Percentiles rank a stretch among this genome's conserved stretches.
These are phyloP conservation scores for Eumacrocentrus americanus DNA, from an alignment of 2,888 invertebrate genomes.

Conservation along the genomic window DNA sequence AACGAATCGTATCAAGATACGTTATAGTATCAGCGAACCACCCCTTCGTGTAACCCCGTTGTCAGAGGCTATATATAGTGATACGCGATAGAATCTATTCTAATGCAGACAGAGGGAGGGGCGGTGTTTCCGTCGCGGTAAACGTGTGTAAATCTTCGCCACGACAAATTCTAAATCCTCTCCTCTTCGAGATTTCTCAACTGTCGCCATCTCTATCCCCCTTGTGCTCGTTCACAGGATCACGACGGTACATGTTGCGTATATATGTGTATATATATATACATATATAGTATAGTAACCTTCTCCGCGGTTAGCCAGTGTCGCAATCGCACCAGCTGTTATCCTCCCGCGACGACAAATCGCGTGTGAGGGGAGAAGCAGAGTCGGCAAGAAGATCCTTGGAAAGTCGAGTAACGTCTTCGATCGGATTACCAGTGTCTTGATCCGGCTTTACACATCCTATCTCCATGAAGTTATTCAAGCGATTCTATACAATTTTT, in stretches of 20 bases:
- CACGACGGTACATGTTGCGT: not conserved
- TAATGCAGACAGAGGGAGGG: slow-evolving; percentile 35
- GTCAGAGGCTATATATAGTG: slow-evolving; percentile 27
- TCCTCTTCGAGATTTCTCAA: slow-evolving; percentile 44
- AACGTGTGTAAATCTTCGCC: slow-evolving; percentile 44
- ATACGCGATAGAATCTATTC: slow-evolving; percentile 43
- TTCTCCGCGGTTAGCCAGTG: not conserved
- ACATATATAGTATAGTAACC: not conserved
- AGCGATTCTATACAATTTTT: not conserved
- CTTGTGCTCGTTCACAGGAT: not conserved
- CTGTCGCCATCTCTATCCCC: slow-evolving; percentile 17
- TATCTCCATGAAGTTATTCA: not conserved
- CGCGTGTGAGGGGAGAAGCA: not conserved
- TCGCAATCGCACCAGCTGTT: not conserved
- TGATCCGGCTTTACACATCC: not conserved
- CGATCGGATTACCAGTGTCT: not conserved
- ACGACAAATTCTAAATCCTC: slow-evolving; percentile 48
- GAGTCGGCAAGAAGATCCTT: not conserved
- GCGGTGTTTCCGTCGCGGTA: slow-evolving; percentile 6
- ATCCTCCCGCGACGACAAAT: slow-evolving; percentile 6
- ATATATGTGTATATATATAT: not conserved
- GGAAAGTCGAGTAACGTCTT: not conserved
- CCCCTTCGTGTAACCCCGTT: slow-evolving; percentile 19
- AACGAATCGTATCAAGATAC: too few relatives aligned
- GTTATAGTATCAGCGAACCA: slow-evolving; percentile 11